These are phyloP conservation scores for Drosophila kurseongensis DNA, from an alignment of 1,140 invertebrate species.

Conservation along the genomic window DNA sequence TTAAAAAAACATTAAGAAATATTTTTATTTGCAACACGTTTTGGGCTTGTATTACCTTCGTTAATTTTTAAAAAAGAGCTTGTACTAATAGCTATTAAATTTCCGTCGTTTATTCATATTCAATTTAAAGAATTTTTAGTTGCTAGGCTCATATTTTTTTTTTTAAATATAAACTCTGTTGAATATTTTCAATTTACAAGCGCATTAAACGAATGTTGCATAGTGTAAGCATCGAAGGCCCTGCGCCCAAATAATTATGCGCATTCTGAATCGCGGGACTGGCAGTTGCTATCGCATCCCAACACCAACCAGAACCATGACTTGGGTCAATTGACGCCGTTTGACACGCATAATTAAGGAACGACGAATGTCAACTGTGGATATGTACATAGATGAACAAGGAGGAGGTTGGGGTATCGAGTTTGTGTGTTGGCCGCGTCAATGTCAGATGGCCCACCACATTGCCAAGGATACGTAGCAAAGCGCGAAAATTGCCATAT, in stretches of 20 bases:
- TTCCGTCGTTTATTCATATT: no score
- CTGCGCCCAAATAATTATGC: constrained; percentile 43
- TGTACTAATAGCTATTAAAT: no score
- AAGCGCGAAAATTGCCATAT: constrained; percentile 58
- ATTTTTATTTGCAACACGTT: no score
- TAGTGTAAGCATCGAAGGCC: constrained; percentile 2
- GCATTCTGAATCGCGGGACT: constrained; percentile 44
- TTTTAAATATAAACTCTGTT: no score
- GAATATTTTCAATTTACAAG: neutral
- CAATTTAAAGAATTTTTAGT: no score
- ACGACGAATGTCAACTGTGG: constrained; percentile 11
- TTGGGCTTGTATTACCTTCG: no score
- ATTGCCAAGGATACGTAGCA: constrained; percentile 49
- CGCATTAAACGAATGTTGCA: neutral
- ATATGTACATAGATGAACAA: neutral
- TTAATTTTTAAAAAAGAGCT: no score
- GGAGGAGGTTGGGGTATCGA: neutral
- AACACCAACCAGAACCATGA: constrained; percentile 6
- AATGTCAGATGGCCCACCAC: constrained; percentile 35
- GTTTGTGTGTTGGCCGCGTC: constrained; percentile 4
- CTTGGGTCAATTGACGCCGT: constrained; percentile 64
- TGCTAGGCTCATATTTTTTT: no score
- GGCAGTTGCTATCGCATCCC: constrained; percentile 24
- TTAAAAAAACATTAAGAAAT: no score
- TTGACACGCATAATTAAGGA: constrained; percentile 75